Conservation (phyloP, 2,888 invertebrate genomes). For the Amphipoea oculea region DNA sequence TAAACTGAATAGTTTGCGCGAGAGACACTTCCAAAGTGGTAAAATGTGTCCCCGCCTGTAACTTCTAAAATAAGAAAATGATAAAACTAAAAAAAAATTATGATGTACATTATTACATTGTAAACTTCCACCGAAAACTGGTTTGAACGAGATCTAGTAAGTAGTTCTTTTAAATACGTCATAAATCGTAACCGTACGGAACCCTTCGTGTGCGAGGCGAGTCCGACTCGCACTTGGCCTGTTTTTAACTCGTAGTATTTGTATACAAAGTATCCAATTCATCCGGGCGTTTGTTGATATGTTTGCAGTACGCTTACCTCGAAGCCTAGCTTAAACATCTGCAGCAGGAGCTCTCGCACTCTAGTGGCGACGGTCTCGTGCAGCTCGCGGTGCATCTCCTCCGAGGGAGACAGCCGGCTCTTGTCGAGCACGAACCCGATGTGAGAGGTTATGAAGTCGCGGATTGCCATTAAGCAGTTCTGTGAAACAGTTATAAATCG, state of each 20-base stretch:
- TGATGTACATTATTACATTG: too few species aligned
- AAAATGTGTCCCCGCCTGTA: too few species aligned
- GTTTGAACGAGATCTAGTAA: too few species aligned
- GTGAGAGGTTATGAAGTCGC: constrained; percentile 80
- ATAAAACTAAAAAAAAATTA: too few species aligned
- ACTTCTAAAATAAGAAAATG: too few species aligned
- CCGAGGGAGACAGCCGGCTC: constrained; percentile 64
- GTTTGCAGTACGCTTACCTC: constrained; percentile 89
- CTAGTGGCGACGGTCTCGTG: constrained; percentile 76
- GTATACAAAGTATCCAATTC: neutral
- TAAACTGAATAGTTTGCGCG: too few species aligned
- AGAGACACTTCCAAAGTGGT: too few species aligned
- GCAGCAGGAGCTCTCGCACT: constrained; percentile 91
- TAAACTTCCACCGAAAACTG: too few species aligned
- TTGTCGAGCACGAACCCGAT: constrained; percentile 76
- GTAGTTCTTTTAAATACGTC: too few species aligned
- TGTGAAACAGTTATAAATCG: constrained; percentile 64
- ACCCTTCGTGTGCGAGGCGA: too few species aligned
- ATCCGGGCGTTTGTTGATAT: neutral
- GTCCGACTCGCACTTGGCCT: too few species aligned
- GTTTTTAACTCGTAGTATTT: neutral
- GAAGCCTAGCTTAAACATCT: constrained; percentile 97
- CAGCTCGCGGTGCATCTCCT: constrained; percentile 70
- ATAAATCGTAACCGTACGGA: too few species aligned
- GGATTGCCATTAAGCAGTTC: constrained; percentile 81